phyloP scores from a whole-genome alignment of 1,140 invertebrate species.

The Eciton burchellii region DNA sequence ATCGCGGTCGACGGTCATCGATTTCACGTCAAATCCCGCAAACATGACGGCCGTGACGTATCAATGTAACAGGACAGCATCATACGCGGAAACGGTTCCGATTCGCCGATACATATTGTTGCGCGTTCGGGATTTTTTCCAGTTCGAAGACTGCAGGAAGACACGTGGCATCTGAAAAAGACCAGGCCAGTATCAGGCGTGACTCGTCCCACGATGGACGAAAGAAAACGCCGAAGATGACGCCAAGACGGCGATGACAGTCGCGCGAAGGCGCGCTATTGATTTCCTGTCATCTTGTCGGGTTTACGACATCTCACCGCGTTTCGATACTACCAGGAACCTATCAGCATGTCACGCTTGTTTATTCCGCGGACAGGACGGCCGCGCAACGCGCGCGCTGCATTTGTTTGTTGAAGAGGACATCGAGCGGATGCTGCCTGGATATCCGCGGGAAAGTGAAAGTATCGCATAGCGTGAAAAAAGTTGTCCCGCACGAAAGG shows the following conservation, averaged over 20 bases:
- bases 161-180: conserved; percentile 79
- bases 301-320: conserved; percentile 85
- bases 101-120: conserved; percentile 78
- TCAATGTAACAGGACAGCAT: conserved; percentile 82
- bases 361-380: conserved; percentile 57
- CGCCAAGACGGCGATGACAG: neutral
- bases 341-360: conserved; percentile 78
- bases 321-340: conserved; percentile 83
- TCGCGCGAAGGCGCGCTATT: conserved; percentile 77
- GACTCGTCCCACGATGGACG: neutral
- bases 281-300: conserved; percentile 85
- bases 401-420: conserved; percentile 55
- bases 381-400: conserved; percentile 39
- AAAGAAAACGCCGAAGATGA: conserved; percentile 63
- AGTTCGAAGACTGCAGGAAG: conserved; percentile 60
- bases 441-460: conserved; percentile 64
- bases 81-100: conserved; percentile 65
- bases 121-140: conserved; percentile 65
- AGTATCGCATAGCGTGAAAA: conserved; percentile 12
- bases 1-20: conserved; percentile 34
- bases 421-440: conserved; percentile 61
- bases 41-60: conserved; percentile 76
- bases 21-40: conserved; percentile 64
- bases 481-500: neutral
- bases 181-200: conserved; percentile 81